Evolutionary conservation across 2,113 vertebrate species (phyloP).

Genomic region (Candoia aspera): DNA sequence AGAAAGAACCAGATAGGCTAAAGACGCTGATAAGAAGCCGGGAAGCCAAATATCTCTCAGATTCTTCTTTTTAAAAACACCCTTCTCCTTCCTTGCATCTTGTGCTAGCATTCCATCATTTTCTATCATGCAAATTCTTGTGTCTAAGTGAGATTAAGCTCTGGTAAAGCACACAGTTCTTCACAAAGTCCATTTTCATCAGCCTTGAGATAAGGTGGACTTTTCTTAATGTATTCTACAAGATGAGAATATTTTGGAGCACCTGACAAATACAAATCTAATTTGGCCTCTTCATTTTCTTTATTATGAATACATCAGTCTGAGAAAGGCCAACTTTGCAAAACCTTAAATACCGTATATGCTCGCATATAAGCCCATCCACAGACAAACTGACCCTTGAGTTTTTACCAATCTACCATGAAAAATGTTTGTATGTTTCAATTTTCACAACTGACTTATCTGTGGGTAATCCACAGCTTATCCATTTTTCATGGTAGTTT

Average conservation of each 20-base stretch:
- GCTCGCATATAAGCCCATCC: not conserved
- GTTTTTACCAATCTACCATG: not conserved
- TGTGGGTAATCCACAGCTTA: not conserved
- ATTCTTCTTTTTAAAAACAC: not conserved
- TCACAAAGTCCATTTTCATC: conserved; percentile 59
- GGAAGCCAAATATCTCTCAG: conserved; percentile 59
- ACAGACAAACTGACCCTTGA: not conserved
- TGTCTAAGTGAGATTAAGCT: conserved; percentile 66
- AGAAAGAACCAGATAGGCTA: conserved; percentile 57
- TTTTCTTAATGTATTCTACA: conserved; percentile 47
- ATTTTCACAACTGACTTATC: not conserved
- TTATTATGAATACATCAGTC: not conserved
- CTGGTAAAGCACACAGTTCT: conserved; percentile 27
- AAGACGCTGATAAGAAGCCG: conserved; percentile 62
- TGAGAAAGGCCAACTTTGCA: not conserved
- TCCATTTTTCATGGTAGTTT: not conserved
- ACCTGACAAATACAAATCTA: conserved; percentile 16
- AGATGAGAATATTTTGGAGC: conserved; percentile 18
- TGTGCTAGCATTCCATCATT: conserved; percentile 52
- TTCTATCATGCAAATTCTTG: conserved; percentile 64
- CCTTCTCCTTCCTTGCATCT: conserved; percentile 31
- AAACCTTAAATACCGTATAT: not conserved
- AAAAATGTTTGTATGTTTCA: not conserved
- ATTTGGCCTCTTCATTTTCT: not conserved
- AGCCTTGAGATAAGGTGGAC: conserved; percentile 35